These are phyloP conservation scores for Cotesia glomerata DNA, from an alignment of 1,140 invertebrate species.

Conservation along the genomic window DNA sequence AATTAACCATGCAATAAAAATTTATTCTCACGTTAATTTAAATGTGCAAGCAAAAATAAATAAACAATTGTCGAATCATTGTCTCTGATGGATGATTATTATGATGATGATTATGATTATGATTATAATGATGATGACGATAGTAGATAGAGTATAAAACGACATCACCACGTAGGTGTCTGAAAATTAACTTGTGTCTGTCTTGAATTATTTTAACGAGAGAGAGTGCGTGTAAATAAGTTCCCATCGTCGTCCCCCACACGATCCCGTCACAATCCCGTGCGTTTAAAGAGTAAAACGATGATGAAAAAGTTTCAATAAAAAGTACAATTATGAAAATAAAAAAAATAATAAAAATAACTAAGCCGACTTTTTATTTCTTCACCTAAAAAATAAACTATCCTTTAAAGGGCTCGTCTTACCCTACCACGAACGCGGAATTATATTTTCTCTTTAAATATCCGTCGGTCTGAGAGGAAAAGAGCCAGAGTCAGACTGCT, in stretches of 20 bases:
- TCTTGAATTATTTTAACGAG: slow-evolving; percentile 36
- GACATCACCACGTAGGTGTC: slow-evolving; percentile 32
- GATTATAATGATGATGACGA: slow-evolving; percentile 4
- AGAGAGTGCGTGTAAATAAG: slow-evolving; percentile 56
- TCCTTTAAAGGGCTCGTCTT: slow-evolving; percentile 10
- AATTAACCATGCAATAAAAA: not conserved
- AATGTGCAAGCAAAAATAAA: not conserved
- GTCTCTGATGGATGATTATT: slow-evolving; percentile 42
- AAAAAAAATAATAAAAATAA: slow-evolving; percentile 3
- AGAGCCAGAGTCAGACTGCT: not conserved
- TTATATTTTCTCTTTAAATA: slow-evolving; percentile 5
- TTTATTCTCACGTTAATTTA: slow-evolving; percentile 9
- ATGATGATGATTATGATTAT: not conserved
- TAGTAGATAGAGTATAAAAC: not conserved
- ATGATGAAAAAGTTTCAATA: slow-evolving; percentile 56
- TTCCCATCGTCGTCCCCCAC: slow-evolving; percentile 36
- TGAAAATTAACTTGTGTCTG: slow-evolving; percentile 36
- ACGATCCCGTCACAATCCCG: slow-evolving; percentile 31
- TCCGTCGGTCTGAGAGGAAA: slow-evolving; percentile 13
- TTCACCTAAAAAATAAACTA: not conserved
- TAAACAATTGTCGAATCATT: slow-evolving; percentile 36
- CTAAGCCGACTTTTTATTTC: not conserved
- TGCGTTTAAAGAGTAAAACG: slow-evolving; percentile 40
- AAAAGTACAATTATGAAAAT: slow-evolving; percentile 56
- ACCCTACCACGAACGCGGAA: not conserved